Base-by-base conservation (phyloP, 2,888 invertebrate genomes). In the Watsonalla cultraria region DNA sequence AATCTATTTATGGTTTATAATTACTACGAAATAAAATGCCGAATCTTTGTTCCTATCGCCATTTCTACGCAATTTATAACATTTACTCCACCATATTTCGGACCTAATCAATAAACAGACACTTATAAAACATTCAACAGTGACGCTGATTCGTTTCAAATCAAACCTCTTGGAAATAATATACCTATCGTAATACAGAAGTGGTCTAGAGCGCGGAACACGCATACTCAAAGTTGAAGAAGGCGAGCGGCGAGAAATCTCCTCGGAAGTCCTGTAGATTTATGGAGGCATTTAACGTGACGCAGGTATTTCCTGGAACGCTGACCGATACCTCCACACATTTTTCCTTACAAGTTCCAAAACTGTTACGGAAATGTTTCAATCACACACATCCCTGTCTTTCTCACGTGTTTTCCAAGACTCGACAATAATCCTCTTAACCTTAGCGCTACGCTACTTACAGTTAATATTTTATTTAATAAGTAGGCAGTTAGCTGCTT, bases 211-310 rank as follows among this genome's bases (percentile, higher is more conserved):
- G 79, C 80, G 81, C 78, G 76, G 24, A 24, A 24, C 79, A 76
- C 74, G 74, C 42, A 8, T 11, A 8, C 79, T 78, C 76, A 80
- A 85, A 84, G 74, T 85, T 84, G 72, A 77, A 75, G 72, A 72
- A 71, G 74, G 74, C 73, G 75, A 67, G 72, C 76, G 76, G 63
- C 72, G 80, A 81, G 80, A 82, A 83, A 84, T 83, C 84, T 84
- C 81, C 82, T 80, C 81, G 80, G 81, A 84, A 86, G 75, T 81
- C 75, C 70, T 65, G 64, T 63, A 84, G 87, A 88, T 88, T 88
- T 87, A 89, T 87, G 76, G 76, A 65, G 72, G 74, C 78, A 78
- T 84, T 86, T 85, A 84, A 74, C 77, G 78, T 77, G 82, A 82
- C 83, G 77, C 82, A 86, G 86, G 85, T 86, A 87, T 85, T 86